Percentiles rank a stretch among this genome's conserved stretches.
These are phyloP conservation scores for Menidia beryllina DNA, from an alignment of 2,113 vertebrate species.

Conservation along the genomic window DNA sequence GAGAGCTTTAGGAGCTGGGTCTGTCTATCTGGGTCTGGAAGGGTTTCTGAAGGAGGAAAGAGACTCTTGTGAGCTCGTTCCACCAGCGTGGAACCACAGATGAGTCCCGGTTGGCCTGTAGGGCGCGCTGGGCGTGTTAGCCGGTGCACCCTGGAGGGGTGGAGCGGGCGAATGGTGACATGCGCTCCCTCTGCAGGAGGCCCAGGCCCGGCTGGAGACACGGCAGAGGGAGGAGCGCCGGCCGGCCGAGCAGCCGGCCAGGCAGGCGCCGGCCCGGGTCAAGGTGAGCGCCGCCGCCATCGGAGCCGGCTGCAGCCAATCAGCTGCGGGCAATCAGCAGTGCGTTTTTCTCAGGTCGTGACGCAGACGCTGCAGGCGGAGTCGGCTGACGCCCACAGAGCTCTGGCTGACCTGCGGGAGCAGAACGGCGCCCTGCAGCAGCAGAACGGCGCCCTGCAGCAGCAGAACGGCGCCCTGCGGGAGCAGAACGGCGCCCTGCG, in stretches of 20 bases:
- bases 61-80: too few species aligned
- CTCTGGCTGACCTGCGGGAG: slow-evolving; percentile 85
- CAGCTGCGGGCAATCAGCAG: too few species aligned
- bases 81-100: too few species aligned
- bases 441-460: slow-evolving; percentile 89
- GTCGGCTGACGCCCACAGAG: slow-evolving; percentile 84
- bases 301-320: too few species aligned
- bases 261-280: slow-evolving; percentile 81
- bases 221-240: slow-evolving; percentile 73
- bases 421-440: slow-evolving; percentile 90
- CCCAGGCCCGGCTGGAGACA: slow-evolving; percentile 44
- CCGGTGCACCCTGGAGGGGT: too few species aligned
- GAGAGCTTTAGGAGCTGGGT: too few species aligned
- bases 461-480: slow-evolving; percentile 86
- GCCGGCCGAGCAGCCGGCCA: slow-evolving; percentile 82
- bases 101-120: too few species aligned
- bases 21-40: too few species aligned
- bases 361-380: slow-evolving; percentile 89
- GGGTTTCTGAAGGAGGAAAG: too few species aligned
- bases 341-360: slow-evolving; percentile 77
- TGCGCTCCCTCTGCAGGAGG: slow-evolving; percentile 53
- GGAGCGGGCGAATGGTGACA: too few species aligned
- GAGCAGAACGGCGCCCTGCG: slow-evolving; percentile 91
- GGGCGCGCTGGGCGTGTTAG: too few species aligned
- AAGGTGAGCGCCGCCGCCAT: slow-evolving; percentile 82